Evolutionary conservation across 2,888 invertebrate genomes (phyloP).

Genomic region (Parelbella ahira): DNA sequence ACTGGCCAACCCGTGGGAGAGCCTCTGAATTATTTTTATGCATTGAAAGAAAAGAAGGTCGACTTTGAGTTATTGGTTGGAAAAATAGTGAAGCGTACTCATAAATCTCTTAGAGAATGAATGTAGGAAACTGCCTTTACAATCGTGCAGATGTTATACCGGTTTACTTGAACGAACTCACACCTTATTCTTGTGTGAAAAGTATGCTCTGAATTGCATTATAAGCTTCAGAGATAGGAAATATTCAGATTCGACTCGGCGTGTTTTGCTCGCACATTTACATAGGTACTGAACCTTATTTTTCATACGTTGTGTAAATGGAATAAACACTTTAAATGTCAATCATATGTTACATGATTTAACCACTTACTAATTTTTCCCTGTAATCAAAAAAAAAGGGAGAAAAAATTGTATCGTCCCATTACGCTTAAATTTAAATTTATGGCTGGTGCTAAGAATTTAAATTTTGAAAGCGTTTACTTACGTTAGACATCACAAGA

Average conservation of each 20-base stretch:
- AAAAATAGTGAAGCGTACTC: slow-evolving; percentile 42
- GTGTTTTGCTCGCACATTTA: background rate
- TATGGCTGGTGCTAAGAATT: slow-evolving; percentile 7
- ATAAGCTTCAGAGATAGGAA: slow-evolving; percentile 12
- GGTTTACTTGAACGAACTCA: slow-evolving; percentile 7
- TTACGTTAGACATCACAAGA: slow-evolving; percentile 28
- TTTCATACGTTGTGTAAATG: too few species aligned
- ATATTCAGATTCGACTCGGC: slow-evolving; percentile 10
- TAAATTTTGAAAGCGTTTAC: slow-evolving; percentile 16
- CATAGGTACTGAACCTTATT: too few species aligned
- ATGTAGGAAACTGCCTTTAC: slow-evolving; percentile 15
- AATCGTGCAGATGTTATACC: slow-evolving; percentile 17
- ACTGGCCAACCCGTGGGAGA: slow-evolving; percentile 31
- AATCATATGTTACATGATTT: too few species aligned
- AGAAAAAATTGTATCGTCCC: background rate
- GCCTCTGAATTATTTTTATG: slow-evolving; percentile 36
- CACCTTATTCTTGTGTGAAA: slow-evolving; percentile 18
- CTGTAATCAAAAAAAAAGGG: too few species aligned
- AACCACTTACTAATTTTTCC: too few species aligned
- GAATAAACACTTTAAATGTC: too few species aligned
- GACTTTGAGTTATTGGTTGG: slow-evolving; percentile 34
- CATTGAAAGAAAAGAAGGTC: slow-evolving; percentile 36
- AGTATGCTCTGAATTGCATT: slow-evolving; percentile 14
- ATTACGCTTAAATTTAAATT: slow-evolving; percentile 10
- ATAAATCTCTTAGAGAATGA: slow-evolving; percentile 26